Evolutionary conservation across 2,888 invertebrate genomes (phyloP).

Genomic region (Polydrusus pterygomalis): DNA sequence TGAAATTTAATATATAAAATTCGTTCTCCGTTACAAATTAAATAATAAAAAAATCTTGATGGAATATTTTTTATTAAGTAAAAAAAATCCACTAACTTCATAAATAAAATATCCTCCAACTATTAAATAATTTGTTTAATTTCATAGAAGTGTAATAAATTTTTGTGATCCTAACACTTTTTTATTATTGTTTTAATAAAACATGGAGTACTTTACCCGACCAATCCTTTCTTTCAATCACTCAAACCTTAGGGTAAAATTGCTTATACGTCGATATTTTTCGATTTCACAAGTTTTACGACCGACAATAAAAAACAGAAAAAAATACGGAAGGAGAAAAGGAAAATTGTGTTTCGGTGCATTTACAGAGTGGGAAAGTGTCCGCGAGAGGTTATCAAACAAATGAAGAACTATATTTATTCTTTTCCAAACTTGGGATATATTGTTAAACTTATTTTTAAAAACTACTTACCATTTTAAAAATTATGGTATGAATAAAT

Average conservation of each 20-base stretch:
- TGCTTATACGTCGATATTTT: constrained; percentile 27
- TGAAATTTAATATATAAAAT: too few relatives aligned
- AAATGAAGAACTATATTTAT: too few relatives aligned
- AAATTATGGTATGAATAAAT: too few relatives aligned
- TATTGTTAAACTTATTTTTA: too few relatives aligned
- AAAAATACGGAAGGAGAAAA: constrained; percentile 6
- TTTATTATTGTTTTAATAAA: constrained; percentile 26
- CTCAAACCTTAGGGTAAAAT: constrained; percentile 25
- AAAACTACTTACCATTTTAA: too few relatives aligned
- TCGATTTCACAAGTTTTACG: constrained; percentile 26
- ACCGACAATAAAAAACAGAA: constrained; percentile 22
- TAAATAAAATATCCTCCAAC: too few relatives aligned
- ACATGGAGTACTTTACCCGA: constrained; percentile 18
- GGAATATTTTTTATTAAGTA: too few relatives aligned
- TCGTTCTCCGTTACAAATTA: too few relatives aligned
- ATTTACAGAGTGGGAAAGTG: background rate
- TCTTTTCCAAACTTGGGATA: too few relatives aligned
- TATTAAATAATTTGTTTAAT: constrained; percentile 1
- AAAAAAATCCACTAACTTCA: too few relatives aligned
- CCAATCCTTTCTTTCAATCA: constrained; percentile 26
- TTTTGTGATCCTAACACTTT: constrained; percentile 3
- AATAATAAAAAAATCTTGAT: too few relatives aligned
- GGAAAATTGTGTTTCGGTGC: constrained; percentile 6
- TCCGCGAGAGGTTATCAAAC: background rate
- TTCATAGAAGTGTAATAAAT: constrained; percentile 8